These are phyloP conservation scores for Lepus timidus DNA, from an alignment of 2,113 vertebrate genomes.

Conservation along the genomic window DNA sequence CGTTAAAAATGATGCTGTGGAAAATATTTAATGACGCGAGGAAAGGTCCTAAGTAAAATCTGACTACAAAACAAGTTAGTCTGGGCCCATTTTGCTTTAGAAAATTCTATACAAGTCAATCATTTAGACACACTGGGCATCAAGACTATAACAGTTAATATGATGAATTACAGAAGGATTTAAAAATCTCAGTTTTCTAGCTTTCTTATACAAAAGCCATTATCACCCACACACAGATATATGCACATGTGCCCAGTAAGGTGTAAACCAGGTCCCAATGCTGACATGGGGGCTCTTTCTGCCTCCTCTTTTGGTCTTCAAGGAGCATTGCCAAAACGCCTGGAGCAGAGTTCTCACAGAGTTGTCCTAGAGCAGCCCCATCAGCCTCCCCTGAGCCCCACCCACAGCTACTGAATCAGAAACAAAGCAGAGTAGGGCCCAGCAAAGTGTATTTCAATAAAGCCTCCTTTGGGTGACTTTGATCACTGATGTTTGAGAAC, in stretches of 20 bases:
- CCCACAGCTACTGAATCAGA: background rate
- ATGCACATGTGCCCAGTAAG: background rate
- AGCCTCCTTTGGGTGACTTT: background rate
- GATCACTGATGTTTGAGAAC: background rate
- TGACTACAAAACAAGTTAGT: background rate
- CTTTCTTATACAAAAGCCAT: constrained; percentile 6
- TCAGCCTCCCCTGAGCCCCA: background rate
- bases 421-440: too few species aligned
- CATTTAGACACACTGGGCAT: background rate
- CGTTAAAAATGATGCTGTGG: background rate
- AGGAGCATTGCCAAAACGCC: background rate
- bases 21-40: background rate
- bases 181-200: background rate
- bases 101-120: constrained; percentile 24
- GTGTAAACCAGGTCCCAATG: background rate
- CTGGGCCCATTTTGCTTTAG: constrained; percentile 25
- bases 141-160: background rate
- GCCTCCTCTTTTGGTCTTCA: background rate
- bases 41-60: background rate
- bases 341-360: background rate
- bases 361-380: background rate
- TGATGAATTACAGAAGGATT: background rate
- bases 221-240: background rate
- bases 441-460: background rate
- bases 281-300: background rate